Conservation (phyloP, 2,797 vertebrate species). For the Hozukius guyotensis region DNA sequence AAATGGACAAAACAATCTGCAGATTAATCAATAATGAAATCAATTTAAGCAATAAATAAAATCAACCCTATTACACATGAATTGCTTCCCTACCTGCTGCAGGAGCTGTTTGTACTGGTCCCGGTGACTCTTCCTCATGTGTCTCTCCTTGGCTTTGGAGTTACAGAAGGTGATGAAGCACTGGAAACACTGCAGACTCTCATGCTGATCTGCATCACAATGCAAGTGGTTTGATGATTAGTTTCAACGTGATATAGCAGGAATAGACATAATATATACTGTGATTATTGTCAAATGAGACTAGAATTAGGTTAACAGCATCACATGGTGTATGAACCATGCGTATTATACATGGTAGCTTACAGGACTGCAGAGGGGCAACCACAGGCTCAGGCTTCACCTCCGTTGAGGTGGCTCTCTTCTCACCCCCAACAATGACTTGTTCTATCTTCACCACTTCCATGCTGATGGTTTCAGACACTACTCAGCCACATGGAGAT, state of each 20-base stretch:
- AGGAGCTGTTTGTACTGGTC: constrained; percentile 82
- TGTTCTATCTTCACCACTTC: constrained; percentile 72
- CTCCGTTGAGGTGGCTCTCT: constrained; percentile 38
- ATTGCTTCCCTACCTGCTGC: constrained; percentile 56
- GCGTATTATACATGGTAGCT: constrained; percentile 10
- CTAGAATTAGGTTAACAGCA: not conserved
- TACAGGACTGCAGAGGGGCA: constrained; percentile 59
- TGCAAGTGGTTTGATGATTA: not conserved
- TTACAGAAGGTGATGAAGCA: constrained; percentile 88
- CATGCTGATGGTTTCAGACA: constrained; percentile 44
- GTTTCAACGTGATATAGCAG: not conserved
- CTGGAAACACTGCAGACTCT: constrained; percentile 84
- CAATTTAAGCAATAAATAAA: not conserved
- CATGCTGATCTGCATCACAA: constrained; percentile 77
- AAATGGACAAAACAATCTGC: not conserved
- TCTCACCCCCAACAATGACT: constrained; percentile 66
- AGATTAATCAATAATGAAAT: not conserved
- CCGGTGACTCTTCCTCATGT: constrained; percentile 86
- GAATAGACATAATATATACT: not conserved
- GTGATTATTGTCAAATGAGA: not conserved
- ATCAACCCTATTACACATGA: not conserved
- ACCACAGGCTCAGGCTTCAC: constrained; percentile 55
- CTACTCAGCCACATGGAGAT: not conserved
- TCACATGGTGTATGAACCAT: not conserved
- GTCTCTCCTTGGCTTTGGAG: constrained; percentile 84